Base-by-base conservation (phyloP, 1,140 invertebrate species). In the Argopecten irradians region DNA sequence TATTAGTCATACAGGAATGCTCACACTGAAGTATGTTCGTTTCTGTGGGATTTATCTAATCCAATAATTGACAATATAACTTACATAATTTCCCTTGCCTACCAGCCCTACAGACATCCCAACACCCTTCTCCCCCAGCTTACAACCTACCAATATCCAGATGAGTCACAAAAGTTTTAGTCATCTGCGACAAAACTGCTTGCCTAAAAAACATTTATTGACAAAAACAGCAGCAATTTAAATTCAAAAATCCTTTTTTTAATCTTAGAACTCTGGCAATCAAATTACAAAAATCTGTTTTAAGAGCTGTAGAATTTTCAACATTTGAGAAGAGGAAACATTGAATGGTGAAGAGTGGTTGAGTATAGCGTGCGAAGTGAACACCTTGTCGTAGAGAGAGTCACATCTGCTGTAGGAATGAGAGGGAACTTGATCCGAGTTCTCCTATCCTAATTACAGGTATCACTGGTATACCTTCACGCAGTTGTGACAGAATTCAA, bases 401-500 rank as follows among this genome's bases (percentile, higher is more conserved):
- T n/a, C 55, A 71, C 55, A 71, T 71, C 55, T 71, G 55, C 55
- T 28, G 28, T 11, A 22, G 55, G 55, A 71, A 71, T 71, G 2
- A 8, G n/a, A 0, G 22, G 55, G 55, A 71, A 71, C 55, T n/a
- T 71, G 55, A 71, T 71, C 22, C 55, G 55, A 71, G n/a, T n/a
- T 71, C 22, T 71, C 55, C 55, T 71, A n/a, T 71, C 55, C n/a
- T 71, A 71, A 71, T 71, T 71, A 71, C 55, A 28, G 55, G 55
- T 71, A 71, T 71, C 55, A 71, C 55, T 71, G 55, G 22, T 28
- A 8, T 71, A 71, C 55, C 55, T 71, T 71, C 55, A 71, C 55
- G 55, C 55, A 71, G 55, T 71, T 28, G 55, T 71, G 55, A 71
- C 55, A 71, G 28, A n/a, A 71, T 71, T 71, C 55, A 71, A 71